Evolutionary conservation across 2,888 invertebrate genomes (phyloP), one percentile per base, ranked within the genome.

Genomic region (Cephus spinipes): DNA sequence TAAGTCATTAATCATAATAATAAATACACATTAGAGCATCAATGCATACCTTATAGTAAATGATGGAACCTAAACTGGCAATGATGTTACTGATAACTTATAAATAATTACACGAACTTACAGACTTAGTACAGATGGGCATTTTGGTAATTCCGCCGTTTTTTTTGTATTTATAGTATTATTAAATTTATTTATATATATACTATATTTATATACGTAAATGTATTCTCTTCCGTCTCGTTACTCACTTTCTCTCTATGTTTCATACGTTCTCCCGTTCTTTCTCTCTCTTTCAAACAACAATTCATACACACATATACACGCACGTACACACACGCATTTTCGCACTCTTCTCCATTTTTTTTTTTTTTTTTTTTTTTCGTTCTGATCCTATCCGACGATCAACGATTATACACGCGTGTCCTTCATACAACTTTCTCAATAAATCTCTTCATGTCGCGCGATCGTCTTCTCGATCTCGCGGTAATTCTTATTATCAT

Each of bases 41-140:
- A 88, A 90, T 88, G 87, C 84, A 87, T 84, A 83, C 83, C 84
- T 85, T 83, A 86, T 85, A 85, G 84, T 87, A 85, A 84, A 83
- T 40, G 77, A 33, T 76, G 40, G 11, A 79, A 78, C 71, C 34
- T 76, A 81, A 82, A 34, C 77, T 87, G 85, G 84, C 84, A 85
- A 82, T 77, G 80, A 82, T 81, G 23, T 79, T 79, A 83, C 81
- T 83, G 80, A 81, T 87, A 87, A 87, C 87, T 89, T 89, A 88
- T 83, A 89, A 90, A 89, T 86, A 85, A 90, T 87, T 89, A 89
- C 87, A 89, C 85, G 83, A 89, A 89, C 87, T 89, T 88, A 89
- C 86, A 88, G 87, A 85, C 84, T 88, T 87, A 86, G 78, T 82
- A 75, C 35, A 73, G 36, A 74, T 76, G 79, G 77, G 75, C 80